These are phyloP conservation scores for Fulica atra DNA, from an alignment of 2,113 vertebrate genomes.

Conservation along the genomic window DNA sequence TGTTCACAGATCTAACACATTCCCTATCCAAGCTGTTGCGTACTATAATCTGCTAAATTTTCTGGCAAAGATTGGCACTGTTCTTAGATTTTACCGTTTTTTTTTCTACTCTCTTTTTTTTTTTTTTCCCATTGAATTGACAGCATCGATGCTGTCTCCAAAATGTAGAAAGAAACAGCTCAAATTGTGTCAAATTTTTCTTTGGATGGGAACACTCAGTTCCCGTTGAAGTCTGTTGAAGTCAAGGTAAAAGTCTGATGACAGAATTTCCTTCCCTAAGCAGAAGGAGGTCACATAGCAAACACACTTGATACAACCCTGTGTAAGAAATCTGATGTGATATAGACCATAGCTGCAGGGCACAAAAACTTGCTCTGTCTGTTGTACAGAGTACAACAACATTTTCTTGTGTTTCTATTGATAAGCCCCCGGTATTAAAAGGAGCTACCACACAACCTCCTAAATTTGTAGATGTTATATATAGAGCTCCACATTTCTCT, in stretches of 20 bases:
- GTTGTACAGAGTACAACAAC: not conserved
- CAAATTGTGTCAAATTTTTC: not conserved
- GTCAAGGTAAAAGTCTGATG: not conserved
- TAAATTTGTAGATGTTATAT: not conserved
- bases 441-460: not conserved
- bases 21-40: conserved; percentile 21
- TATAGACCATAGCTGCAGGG: not conserved
- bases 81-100: not conserved
- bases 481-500: not conserved
- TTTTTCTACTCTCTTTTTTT: no score
- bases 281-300: not conserved
- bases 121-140: not conserved
- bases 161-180: not conserved
- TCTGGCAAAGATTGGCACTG: not conserved
- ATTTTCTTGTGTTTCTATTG: not conserved
- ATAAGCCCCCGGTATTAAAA: not conserved
- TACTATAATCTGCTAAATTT: not conserved
- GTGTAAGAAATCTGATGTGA: not conserved
- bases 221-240: not conserved
- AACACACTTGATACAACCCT: not conserved
- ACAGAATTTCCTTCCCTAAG: not conserved
- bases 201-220: not conserved
- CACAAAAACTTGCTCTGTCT: not conserved
- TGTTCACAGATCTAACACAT: not conserved
- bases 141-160: not conserved